Evolutionary conservation across 2,113 vertebrate genomes (phyloP), one percentile per base, ranked within the genome.

Genomic region (Sterna hirundo): DNA sequence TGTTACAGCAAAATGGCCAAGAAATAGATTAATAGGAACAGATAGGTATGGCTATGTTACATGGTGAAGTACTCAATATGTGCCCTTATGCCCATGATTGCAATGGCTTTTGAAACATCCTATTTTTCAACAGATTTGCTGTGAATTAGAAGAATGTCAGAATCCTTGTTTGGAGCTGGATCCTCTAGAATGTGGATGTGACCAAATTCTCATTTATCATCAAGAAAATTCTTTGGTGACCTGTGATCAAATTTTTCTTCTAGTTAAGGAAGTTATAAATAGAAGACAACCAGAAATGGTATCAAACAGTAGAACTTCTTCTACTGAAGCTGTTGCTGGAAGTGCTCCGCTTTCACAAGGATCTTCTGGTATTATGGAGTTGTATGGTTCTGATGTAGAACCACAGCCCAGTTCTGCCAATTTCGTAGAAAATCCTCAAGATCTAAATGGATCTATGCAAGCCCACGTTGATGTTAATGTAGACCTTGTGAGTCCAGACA

Each of bases 321-420:
- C 99, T 78, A 99, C 99, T 11, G 99, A 99, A 95, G 99, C 99
- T 6, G 99, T 99, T 92, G 99, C 99, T 58, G 99, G 99, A 91
- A 99, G 99, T 13, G 99, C 99, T 46, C 99, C 99, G 10, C 99
- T 99, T 89, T 99, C 99, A 60, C 99, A 99, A 96, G 99, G 99
- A 27, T 99, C 99, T 42, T 99, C 99, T 21, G 99, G 99, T 52
- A 99, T 99, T 87, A 98, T 98, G 96, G 99, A 99, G 90, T 97
- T 99, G 81, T 99, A 99, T 70, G 98, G 98, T 64, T 99, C 99
- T 76, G 99, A 99, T 94, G 83, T 98, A 70, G 99, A 99, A 83
- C 98, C 98, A 38, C 98, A 98, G 34, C 96, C 97, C 72, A 98
- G 90, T 94, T 98, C 98, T 49, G 98, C 97, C 44, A 98, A 98